These are phyloP conservation scores for Rhadinocentrus ornatus DNA, from an alignment of 2,797 vertebrate genomes.

Conservation along the genomic window DNA sequence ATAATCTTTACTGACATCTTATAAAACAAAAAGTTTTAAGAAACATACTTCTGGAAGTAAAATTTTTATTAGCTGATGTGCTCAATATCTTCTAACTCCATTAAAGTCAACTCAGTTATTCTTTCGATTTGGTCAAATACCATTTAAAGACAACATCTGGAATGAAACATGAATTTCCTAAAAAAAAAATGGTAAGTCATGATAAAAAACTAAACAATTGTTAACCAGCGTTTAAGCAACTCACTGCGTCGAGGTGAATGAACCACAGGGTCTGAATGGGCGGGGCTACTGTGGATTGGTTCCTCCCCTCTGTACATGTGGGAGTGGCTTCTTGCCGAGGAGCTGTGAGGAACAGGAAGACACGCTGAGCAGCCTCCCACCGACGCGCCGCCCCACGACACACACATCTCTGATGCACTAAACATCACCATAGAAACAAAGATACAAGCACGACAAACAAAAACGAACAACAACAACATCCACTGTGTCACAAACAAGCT, in stretches of 20 bases:
- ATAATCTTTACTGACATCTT: too few species aligned
- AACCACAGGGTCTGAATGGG: slow-evolving; percentile 79
- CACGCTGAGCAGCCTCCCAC: slow-evolving; percentile 86
- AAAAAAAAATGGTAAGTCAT: background rate
- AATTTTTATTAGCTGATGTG: background rate
- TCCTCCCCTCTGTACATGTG: slow-evolving; percentile 81
- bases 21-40: too few species aligned
- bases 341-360: slow-evolving; percentile 88
- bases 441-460: slow-evolving; percentile 60
- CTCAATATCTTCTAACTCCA: background rate
- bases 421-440: slow-evolving; percentile 61
- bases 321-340: slow-evolving; percentile 80
- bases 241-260: slow-evolving; percentile 85
- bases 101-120: background rate
- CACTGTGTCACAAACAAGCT: slow-evolving; percentile 71
- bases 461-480: slow-evolving; percentile 67
- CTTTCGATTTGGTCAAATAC: too few species aligned
- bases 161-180: too few species aligned
- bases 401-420: slow-evolving; percentile 82
- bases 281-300: slow-evolving; percentile 78
- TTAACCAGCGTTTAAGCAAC: slow-evolving; percentile 31
- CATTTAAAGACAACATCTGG: too few species aligned
- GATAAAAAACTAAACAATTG: background rate
- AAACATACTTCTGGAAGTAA: background rate
- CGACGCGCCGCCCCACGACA: slow-evolving; percentile 79